Evolutionary conservation across 2,888 invertebrate species (phyloP), one percentile per base, ranked within the genome.

Genomic region (Lithophane ornitopus): DNA sequence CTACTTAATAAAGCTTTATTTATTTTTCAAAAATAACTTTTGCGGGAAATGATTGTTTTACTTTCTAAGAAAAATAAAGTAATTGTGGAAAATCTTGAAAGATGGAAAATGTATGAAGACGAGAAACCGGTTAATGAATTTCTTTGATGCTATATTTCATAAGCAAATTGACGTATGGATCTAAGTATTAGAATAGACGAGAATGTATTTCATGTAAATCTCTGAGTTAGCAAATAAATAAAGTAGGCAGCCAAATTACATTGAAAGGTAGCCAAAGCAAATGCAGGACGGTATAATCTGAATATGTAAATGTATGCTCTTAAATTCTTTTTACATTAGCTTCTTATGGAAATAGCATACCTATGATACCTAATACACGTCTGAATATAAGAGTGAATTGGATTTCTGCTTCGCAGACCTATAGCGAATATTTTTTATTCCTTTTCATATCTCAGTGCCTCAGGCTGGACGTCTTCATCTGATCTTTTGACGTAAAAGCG

Each of bases 361-460:
- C 34, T 78, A 83, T 85, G 68, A 78, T 80, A 84, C 77, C 12
- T 68, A 85, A 87, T 75, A 79, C 74, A 76, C 79, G 65, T 87
- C 84, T 81, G 76, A 82, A 90, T 84, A 82, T 87, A 81, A 77
- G 81, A 88, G 82, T 87, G 86, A 82, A 90, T 87, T 89, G 88
- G 86, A 88, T 88, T 87, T 87, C 82, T 82, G 68, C 81, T 74
- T 81, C 76, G 75, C 78, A 73, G 77, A 79, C 76, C 78, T 82
- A 28, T 34, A 44, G 52, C 11, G 19, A 72, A 84, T 86, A 81
- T 85, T 86, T 81, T 89, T 85, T 85, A 88, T 87, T 85, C 72
- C 76, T 74, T 73, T 78, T 70, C 69, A 72, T 54, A 82, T 70
- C 66, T 75, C 70, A 75, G 34, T 46, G 81, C 76, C 70, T 65